A percentile compares a stretch with the other conserved stretches of the same genome.
Conservation (phyloP, 1,140 invertebrate species). For the Apocrypta bakeri region DNA sequence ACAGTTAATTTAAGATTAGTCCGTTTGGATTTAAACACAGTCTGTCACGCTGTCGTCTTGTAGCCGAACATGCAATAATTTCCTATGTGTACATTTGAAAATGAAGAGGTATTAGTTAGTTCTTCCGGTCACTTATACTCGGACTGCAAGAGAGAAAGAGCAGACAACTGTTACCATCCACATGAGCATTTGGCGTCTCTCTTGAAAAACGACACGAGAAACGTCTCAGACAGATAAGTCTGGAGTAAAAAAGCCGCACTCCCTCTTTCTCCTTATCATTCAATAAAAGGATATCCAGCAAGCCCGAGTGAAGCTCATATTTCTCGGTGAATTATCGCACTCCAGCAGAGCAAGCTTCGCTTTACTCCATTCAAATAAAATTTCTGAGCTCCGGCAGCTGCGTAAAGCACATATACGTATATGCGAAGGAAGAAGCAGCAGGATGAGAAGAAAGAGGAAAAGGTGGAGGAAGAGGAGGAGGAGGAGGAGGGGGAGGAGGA, state of each 20-base stretch:
- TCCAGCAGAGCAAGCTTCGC: neutral
- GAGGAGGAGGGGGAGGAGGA: neutral
- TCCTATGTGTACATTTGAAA: no score
- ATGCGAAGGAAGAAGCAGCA: neutral
- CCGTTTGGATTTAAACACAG: neutral
- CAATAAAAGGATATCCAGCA: constrained; percentile 15
- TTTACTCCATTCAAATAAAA: constrained; percentile 34
- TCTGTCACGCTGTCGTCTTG: neutral
- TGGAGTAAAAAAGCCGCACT: neutral
- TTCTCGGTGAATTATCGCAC: constrained; percentile 34
- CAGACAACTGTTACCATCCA: neutral
- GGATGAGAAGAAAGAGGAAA: neutral
- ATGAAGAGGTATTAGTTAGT: no score
- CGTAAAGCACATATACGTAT: no score
- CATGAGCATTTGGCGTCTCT: neutral
- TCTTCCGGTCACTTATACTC: neutral
- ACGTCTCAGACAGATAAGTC: neutral
- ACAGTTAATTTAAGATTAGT: constrained; percentile 3
- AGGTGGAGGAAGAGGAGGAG: neutral
- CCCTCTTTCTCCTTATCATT: neutral
- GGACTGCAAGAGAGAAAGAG: no score
- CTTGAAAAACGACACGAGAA: neutral
- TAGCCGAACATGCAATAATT: no score
- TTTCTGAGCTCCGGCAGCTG: neutral
- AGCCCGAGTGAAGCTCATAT: constrained; percentile 10